phyloP scores from a whole-genome alignment of 2,113 vertebrate genomes.

The Poicephalus gulielmi region DNA sequence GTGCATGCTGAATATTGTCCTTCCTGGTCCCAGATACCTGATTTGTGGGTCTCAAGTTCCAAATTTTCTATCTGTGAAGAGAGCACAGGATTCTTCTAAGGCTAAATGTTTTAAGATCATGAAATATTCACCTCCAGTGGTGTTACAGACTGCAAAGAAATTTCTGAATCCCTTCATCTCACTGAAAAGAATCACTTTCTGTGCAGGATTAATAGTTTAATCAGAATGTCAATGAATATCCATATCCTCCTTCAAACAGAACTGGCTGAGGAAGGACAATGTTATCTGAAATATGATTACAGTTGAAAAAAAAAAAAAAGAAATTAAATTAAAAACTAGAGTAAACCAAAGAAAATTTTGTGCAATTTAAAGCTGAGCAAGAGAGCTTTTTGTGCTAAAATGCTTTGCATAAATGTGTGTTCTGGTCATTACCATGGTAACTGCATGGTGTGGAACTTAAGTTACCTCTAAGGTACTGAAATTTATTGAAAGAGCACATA shows the following conservation, averaged over 20 bases:
- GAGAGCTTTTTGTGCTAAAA: background rate
- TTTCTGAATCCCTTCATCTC: background rate
- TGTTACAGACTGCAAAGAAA: background rate
- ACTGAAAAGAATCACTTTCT: background rate
- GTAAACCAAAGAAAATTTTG: background rate
- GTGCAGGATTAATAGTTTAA: background rate
- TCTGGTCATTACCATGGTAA: constrained; percentile 42
- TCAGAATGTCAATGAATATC: background rate
- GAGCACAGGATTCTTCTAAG: background rate
- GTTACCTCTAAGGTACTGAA: background rate
- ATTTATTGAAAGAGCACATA: constrained; percentile 1
- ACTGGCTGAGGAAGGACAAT: background rate
- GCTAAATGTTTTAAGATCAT: background rate
- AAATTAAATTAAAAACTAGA: background rate
- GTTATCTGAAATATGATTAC: background rate
- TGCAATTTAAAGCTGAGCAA: background rate
- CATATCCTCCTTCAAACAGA: background rate
- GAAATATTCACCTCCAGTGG: background rate
- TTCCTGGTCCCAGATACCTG: background rate
- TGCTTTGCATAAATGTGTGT: constrained; percentile 23
- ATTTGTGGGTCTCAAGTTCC: background rate
- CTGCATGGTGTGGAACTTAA: background rate
- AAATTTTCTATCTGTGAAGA: background rate
- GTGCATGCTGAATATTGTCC: background rate
- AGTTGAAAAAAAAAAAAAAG: background rate